phyloP scores from a whole-genome alignment of 1,140 invertebrate species.

The Zeugodacus cucurbitae region DNA sequence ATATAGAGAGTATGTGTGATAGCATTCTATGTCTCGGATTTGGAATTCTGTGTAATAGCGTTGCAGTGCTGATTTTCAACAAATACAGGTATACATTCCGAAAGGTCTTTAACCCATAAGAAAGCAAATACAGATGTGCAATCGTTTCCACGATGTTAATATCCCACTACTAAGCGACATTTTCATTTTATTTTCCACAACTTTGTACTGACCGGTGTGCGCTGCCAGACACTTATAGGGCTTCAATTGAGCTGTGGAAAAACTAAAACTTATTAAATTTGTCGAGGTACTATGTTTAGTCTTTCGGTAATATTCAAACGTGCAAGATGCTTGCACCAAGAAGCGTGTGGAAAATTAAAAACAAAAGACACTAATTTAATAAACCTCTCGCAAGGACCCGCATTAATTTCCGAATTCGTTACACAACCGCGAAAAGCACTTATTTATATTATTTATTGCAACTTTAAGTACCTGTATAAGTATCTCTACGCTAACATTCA shows the following conservation, averaged over 20 bases:
- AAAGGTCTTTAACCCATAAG: constrained; percentile 7
- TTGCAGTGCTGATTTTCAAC: too few relatives aligned
- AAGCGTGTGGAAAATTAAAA: constrained; percentile 7
- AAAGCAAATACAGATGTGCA: background rate
- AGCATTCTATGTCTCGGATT: background rate
- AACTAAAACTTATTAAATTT: constrained; percentile 42
- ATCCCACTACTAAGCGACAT: background rate
- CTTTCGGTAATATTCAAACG: constrained; percentile 4
- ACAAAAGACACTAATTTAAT: constrained; percentile 16
- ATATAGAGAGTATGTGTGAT: too few relatives aligned
- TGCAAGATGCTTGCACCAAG: constrained; percentile 39
- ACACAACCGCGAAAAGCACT: background rate
- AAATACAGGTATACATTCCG: background rate
- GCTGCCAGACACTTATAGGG: background rate
- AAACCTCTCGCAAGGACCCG: background rate
- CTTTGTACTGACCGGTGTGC: background rate
- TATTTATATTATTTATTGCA: background rate
- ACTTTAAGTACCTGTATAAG: background rate
- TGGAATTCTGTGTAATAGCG: background rate
- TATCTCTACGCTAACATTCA: background rate
- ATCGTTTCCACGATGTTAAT: background rate
- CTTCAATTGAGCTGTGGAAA: background rate
- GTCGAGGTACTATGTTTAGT: constrained; percentile 19
- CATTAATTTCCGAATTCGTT: background rate
- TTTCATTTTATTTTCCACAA: background rate